Percentiles rank a stretch among this genome's conserved stretches.
Evolutionary conservation across 2,113 vertebrate species (phyloP).

Genomic region (Myrmecobius fasciatus): DNA sequence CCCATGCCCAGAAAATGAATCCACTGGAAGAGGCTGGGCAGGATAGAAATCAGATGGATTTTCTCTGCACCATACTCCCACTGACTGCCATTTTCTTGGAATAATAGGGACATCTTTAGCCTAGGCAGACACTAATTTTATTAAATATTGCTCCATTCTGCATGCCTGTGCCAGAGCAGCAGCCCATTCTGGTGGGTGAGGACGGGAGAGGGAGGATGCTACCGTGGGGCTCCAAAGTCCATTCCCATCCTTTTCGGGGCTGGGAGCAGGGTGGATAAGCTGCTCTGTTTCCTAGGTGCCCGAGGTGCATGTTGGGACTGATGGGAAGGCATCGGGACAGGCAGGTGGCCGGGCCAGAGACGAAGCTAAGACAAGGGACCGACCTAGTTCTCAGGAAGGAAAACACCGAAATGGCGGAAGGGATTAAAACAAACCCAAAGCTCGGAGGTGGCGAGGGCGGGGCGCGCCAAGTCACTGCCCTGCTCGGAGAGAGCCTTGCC

Average conservation of each 20-base stretch:
- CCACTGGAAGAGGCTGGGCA: background rate
- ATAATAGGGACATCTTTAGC: background rate
- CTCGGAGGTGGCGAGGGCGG: conserved; percentile 17
- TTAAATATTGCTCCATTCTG: background rate
- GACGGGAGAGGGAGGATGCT: conserved; percentile 45
- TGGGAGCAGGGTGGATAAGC: conserved; percentile 16
- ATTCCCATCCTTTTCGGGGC: background rate
- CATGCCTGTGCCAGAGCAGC: background rate
- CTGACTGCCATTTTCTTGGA: background rate
- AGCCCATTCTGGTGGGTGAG: conserved; percentile 42
- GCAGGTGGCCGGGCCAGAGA: conserved; percentile 57
- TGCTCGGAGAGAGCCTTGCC: conserved; percentile 70
- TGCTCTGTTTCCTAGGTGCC: background rate
- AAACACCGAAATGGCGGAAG: conserved; percentile 66
- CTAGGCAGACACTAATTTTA: accelerated
- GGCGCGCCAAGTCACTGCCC: conserved; percentile 57
- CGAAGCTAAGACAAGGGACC: conserved; percentile 19
- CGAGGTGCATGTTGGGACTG: background rate
- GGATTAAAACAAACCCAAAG: background rate
- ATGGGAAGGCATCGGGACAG: conserved; percentile 36
- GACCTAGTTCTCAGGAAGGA: background rate
- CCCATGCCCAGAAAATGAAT: background rate
- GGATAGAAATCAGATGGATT: accelerated
- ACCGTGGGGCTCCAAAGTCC: background rate
- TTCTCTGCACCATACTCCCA: background rate